Evolutionary conservation across 2,888 invertebrate genomes (phyloP), one percentile per base, ranked within the genome.

Genomic region (Noctua janthina): DNA sequence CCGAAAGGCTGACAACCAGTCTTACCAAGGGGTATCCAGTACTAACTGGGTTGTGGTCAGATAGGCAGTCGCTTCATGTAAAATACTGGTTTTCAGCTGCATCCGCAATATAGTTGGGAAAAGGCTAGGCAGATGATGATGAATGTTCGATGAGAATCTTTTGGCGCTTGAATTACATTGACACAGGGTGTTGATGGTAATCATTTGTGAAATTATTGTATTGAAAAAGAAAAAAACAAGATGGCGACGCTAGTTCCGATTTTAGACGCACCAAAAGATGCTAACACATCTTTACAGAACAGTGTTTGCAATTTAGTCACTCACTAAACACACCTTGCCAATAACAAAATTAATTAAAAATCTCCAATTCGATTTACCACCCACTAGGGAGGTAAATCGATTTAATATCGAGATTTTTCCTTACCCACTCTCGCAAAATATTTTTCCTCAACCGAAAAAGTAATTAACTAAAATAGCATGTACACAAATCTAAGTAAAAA

Each of bases 391-490:
- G 13, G 15, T 23, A 20, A 64, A 54, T 77, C 15, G 43, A 29
- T 49, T 77, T 51, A 17, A 20, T 0, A 43, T 43, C 43, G 43
- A 49, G 11, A 49, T 51, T 43, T 39, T 43, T 39, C 62, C 29
- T 62, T 29, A 3, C 6, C 6, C 15, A 39, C 4, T 62, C 3
- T 39, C 35, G 67, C 35, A 17, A 54, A 62, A 46, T n/a, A 51
- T 11, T 15, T 62, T 54, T 46, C 23, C 51, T 68, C n/a, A 54
- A 59, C 1, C 59, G n/a, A 68, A 82, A 77, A 71, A 20, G 43
- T 68, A 79, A 67, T 67, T 69, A 56, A 49, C 54, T 56, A 46
- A 83, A 66, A 69, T 64, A 62, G 0, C 69, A 1, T 54, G 64
- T 43, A 70, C 23, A 43, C 35, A 46, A 49, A 23, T 66, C n/a